Conservation (phyloP, 2,113 vertebrate genomes). For the Porphyrio hochstetteri region DNA sequence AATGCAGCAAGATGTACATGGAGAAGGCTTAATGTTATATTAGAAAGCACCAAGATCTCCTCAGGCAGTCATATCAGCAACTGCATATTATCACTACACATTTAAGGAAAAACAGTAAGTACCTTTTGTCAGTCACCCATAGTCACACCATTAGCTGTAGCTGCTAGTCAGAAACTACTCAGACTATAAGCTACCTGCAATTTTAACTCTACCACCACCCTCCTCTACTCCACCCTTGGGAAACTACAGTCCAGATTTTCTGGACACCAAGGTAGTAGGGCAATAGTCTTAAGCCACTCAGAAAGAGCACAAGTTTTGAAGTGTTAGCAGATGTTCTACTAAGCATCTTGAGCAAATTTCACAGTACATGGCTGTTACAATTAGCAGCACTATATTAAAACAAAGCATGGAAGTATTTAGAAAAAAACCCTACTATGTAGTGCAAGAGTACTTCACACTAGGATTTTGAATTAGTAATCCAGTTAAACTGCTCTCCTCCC, state of each 20-base stretch:
- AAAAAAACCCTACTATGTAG: neutral
- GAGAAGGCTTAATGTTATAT: neutral
- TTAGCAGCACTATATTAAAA: neutral
- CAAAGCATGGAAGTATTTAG: neutral
- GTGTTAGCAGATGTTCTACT: neutral
- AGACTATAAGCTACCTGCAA: neutral
- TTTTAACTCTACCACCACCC: neutral
- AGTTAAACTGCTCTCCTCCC: neutral
- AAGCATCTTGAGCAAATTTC: neutral
- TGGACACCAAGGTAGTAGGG: neutral
- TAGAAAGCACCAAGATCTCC: neutral
- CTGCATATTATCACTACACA: neutral
- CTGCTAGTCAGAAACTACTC: neutral
- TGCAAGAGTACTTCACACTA: fast-evolving
- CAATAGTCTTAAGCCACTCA: neutral
- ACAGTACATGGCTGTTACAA: neutral
- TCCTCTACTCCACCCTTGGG: neutral
- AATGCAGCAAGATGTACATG: neutral
- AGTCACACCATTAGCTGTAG: neutral
- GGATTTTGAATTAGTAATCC: neutral
- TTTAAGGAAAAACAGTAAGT: neutral
- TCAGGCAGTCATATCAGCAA: conserved; percentile 39
- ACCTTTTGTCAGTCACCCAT: neutral
- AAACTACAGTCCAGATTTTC: neutral
- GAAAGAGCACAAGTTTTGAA: neutral